Evolutionary conservation across 2,113 vertebrate species (phyloP).

Genomic region (Strigops habroptila): DNA sequence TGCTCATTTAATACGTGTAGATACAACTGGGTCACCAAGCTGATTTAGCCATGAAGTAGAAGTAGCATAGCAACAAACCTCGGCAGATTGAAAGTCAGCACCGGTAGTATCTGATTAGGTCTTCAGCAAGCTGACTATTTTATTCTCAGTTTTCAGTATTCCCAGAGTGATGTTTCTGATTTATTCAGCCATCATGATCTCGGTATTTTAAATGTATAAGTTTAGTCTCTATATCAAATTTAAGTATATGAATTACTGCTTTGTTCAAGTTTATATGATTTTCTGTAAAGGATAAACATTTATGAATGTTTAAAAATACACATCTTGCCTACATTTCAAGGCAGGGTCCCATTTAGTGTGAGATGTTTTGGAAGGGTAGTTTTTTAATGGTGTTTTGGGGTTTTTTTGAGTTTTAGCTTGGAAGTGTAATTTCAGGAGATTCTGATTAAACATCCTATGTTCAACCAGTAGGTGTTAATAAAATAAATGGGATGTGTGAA

Average conservation of each 20-base stretch:
- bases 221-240: background rate
- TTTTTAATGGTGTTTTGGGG: background rate
- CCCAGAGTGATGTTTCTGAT: background rate
- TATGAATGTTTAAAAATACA: background rate
- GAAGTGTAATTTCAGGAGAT: background rate
- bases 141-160: slow-evolving; percentile 7
- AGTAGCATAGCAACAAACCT: slow-evolving; percentile 49
- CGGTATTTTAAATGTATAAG: background rate
- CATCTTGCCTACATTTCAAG: background rate
- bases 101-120: background rate
- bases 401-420: background rate
- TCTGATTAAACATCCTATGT: background rate
- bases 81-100: slow-evolving; percentile 37
- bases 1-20: slow-evolving; percentile 61
- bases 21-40: slow-evolving; percentile 68
- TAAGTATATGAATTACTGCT: background rate
- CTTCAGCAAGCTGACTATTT: background rate
- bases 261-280: background rate
- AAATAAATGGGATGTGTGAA: background rate
- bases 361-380: background rate
- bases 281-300: background rate
- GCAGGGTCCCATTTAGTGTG: background rate
- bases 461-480: background rate
- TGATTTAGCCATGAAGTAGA: slow-evolving; percentile 55
- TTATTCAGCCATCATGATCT: background rate